phyloP scores from a whole-genome alignment of 2,888 invertebrate genomes.

The Lepidochrysops patricia region DNA sequence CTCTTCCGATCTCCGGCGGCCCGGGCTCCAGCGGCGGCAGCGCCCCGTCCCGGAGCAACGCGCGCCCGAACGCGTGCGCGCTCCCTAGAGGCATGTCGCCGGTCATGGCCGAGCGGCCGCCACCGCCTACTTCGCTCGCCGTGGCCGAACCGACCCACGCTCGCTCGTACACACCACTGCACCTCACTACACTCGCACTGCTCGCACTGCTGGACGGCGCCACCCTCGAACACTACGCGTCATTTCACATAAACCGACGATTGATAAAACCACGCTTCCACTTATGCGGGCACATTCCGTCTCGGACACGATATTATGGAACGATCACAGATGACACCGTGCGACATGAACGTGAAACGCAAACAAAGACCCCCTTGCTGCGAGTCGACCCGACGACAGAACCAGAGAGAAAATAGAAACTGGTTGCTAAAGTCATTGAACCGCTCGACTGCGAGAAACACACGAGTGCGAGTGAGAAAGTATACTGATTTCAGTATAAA shows the following conservation, averaged over 20 bases:
- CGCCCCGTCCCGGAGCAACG: constrained; percentile 67
- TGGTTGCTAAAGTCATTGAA: constrained; percentile 72
- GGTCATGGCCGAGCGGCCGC: constrained; percentile 70
- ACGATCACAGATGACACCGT: constrained; percentile 59
- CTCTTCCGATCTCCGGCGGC: too few relatives aligned
- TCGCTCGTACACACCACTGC: constrained; percentile 61
- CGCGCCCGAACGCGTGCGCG: constrained; percentile 70
- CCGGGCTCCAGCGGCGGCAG: constrained; percentile 68
- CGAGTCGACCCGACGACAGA: constrained; percentile 61
- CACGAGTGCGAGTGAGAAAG: constrained; percentile 61
- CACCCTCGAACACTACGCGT: constrained; percentile 63
- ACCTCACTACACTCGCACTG: constrained; percentile 72
- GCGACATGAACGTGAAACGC: constrained; percentile 70
- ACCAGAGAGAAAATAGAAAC: constrained; percentile 76
- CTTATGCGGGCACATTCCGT: constrained; percentile 71
- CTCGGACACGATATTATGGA: constrained; percentile 59
- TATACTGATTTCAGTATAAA: constrained; percentile 22
- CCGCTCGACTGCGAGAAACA: constrained; percentile 53
- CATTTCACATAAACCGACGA: constrained; percentile 68
- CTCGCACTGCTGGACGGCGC: constrained; percentile 67
- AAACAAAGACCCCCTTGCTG: constrained; percentile 71
- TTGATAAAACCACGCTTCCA: constrained; percentile 69
- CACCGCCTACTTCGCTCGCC: constrained; percentile 64
- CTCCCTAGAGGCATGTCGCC: constrained; percentile 72
- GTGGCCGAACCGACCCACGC: constrained; percentile 67